Base-by-base conservation (phyloP, 2,113 vertebrate species). In the Varanus salvator region DNA sequence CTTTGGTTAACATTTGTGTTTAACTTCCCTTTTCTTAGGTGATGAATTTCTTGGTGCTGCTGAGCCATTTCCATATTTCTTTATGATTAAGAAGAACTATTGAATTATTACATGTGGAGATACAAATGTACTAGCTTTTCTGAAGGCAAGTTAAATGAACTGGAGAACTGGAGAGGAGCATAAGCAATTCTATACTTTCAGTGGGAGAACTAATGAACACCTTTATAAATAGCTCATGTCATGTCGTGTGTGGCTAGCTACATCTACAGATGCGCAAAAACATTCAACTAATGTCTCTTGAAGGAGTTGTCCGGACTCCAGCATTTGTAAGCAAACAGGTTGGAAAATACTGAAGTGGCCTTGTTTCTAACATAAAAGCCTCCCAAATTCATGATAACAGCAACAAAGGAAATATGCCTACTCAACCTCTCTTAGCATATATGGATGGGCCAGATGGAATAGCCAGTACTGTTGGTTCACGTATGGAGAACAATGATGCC, bases 391-490 rank as follows among this genome's bases (percentile, higher is more conserved):
- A 80, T 88, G 0, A 66, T 86, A 2, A 50, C 84, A 23, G 64
- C 90, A 15, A 83, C 87, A 12, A 85, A 90, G 94, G 92, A 94
- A 96, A 89, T 88, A 99, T 99, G 98, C 99, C 98, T 2, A 98
- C 98, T 34, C 98, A 99, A 84, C 97, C 97, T 1, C 94, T 98
- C 83, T 94, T 98, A 88, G 97, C 97, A 44, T 98, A 98, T 92
- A 96, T 98, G 96, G 98, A 99, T 11, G 98, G 97, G n/a, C 97
- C 97, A 5, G 98, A 99, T 89, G 97, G 98, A 69, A 97, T 97
- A 0, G 95, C 96, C 87, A 96, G 93, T 72, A 89, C 96, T 0
- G 96, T 97, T 29, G 97, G 96, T n/a, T 54, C 96, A 93, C 93
- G 95, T 93, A 87, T 97, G 92, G 97, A 97, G 88, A 95, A 92